Percentiles rank a stretch among this genome's conserved stretches.
Evolutionary conservation across 2,797 vertebrate genomes (phyloP).

Genomic region (Pseudotriccus pelzelni): DNA sequence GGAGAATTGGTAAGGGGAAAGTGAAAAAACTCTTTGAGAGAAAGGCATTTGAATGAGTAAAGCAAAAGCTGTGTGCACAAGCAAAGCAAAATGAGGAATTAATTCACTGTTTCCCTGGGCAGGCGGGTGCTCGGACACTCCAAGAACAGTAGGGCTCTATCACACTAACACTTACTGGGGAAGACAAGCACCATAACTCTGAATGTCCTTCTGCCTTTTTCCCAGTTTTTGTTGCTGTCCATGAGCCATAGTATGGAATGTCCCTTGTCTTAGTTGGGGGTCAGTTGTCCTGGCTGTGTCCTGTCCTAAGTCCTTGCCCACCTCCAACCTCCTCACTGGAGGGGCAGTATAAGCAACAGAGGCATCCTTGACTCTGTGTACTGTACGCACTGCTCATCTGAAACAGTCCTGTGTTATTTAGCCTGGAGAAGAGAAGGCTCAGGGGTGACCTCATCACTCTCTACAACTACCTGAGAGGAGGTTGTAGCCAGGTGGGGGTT

Average conservation of each 20-base stretch:
- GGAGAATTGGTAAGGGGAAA: neutral
- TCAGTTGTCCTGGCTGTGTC: neutral
- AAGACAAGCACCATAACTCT: neutral
- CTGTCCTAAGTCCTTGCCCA: too few relatives aligned
- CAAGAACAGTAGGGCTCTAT: too few relatives aligned
- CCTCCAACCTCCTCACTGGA: neutral
- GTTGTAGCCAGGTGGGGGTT: too few relatives aligned
- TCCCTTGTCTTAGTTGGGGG: neutral
- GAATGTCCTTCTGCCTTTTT: neutral
- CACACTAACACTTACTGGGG: accelerated
- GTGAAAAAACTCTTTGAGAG: neutral
- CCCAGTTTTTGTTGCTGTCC: neutral
- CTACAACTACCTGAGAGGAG: too few relatives aligned
- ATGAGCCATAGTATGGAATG: neutral
- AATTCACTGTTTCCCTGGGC: neutral
- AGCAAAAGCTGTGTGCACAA: neutral
- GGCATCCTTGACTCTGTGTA: neutral
- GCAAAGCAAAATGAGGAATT: neutral
- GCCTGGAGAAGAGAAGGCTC: too few relatives aligned
- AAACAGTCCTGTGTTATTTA: neutral
- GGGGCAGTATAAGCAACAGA: neutral
- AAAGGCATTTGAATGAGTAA: neutral
- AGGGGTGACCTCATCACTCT: too few relatives aligned
- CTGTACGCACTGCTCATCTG: neutral
- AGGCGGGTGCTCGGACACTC: neutral